A percentile compares a stretch with the other conserved stretches of the same genome.
Evolutionary conservation across 2,113 vertebrate species (phyloP).

Genomic region (Ivindomyrus marchei): DNA sequence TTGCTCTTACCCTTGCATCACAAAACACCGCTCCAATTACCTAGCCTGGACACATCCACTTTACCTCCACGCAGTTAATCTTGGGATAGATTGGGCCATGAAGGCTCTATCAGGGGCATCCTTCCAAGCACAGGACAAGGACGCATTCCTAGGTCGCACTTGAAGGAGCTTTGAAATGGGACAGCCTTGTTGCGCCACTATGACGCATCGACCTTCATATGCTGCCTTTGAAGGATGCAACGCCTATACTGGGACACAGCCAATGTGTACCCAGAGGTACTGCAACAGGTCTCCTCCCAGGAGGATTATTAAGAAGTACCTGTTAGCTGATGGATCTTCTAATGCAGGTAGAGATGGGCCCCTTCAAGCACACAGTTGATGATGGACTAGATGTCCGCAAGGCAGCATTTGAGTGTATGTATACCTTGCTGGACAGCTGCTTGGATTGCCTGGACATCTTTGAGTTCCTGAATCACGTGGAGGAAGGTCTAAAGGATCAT

Average conservation of each 20-base stretch:
- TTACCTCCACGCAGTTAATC: background rate
- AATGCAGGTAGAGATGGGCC: slow-evolving; percentile 90
- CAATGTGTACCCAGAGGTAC: background rate
- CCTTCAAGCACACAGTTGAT: slow-evolving; percentile 89
- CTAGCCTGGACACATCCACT: background rate
- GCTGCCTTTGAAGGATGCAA: background rate
- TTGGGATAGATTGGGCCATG: background rate
- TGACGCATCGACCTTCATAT: background rate
- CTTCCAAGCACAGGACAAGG: background rate
- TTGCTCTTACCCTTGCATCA: background rate
- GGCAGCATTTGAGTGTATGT: slow-evolving; percentile 92
- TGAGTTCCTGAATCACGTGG: slow-evolving; percentile 81
- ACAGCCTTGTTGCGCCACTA: background rate
- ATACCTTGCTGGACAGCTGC: slow-evolving; percentile 84
- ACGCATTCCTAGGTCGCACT: background rate
- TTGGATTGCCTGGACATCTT: slow-evolving; percentile 81
- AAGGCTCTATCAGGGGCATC: background rate
- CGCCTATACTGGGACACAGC: background rate
- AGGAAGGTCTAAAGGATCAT: slow-evolving; percentile 90
- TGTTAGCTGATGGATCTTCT: background rate
- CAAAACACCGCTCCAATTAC: background rate
- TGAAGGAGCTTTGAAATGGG: background rate
- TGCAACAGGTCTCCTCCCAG: background rate
- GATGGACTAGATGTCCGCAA: slow-evolving; percentile 88
- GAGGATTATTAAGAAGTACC: background rate